A percentile compares a stretch with the other conserved stretches of the same genome.
phyloP scores from a whole-genome alignment of 2,888 invertebrate genomes.

The Gortyna flavago region DNA sequence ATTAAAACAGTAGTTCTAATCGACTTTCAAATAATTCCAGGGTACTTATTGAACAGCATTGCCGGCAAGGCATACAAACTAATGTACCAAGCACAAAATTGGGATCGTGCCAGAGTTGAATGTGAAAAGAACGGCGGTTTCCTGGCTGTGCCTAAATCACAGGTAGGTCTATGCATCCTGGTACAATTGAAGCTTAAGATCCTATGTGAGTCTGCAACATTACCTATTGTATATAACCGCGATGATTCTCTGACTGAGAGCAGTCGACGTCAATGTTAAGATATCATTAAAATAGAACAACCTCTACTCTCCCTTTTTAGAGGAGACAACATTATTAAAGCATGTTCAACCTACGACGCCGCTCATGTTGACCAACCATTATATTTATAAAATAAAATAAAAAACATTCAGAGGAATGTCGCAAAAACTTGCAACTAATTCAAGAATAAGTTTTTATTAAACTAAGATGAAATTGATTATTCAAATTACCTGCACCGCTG shows the following conservation, averaged over 20 bases:
- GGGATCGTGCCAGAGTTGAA: conserved; percentile 72
- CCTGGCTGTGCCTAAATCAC: conserved; percentile 80
- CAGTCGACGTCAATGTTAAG: neutral
- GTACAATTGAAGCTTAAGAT: neutral
- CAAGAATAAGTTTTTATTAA: neutral
- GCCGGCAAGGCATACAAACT: conserved; percentile 74
- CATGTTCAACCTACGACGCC: neutral
- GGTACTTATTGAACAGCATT: conserved; percentile 69
- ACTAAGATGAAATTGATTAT: conserved; percentile 3
- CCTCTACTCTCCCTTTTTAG: neutral
- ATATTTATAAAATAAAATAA: too few relatives aligned
- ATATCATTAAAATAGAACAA: neutral
- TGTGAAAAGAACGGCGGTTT: conserved; percentile 73
- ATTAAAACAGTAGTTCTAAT: neutral
- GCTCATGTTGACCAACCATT: neutral
- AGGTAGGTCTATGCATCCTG: conserved; percentile 67
- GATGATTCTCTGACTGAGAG: neutral
- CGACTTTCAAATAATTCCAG: conserved; percentile 64
- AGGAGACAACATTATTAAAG: neutral
- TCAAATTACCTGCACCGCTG: neutral
- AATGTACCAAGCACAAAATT: conserved; percentile 75
- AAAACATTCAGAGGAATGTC: neutral
- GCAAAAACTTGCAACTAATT: neutral
- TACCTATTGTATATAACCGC: neutral
- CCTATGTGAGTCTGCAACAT: neutral